Base-by-base conservation (phyloP, 2,113 vertebrate species). In the Sarotherodon lohbergeri region DNA sequence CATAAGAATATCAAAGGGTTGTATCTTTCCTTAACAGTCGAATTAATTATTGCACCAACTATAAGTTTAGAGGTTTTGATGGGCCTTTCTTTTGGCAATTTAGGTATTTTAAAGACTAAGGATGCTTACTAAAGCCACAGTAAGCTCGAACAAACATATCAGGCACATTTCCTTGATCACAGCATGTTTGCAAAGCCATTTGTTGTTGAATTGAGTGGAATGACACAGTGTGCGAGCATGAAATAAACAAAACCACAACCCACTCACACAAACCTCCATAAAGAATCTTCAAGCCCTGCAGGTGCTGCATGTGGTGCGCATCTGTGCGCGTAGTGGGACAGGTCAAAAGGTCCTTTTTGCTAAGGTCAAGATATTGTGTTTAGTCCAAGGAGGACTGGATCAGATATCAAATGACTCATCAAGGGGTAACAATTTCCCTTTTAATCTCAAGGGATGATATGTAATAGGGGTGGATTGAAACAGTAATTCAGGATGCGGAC, bases 361-460 rank as follows among this genome's bases (percentile, higher is more conserved):
- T 32, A 6, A 54, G 59, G 89, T 88, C 80, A 86, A 81, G 84
- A 79, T 83, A 90, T 88, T 52, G 24, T 68, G 55, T 89, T 90
- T 7, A 55, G 61, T 32, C 19, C 10, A 68, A 19, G 12, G 32
- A 48, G 17, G 43, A 32, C 12, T 24, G 27, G 9, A 32, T 84
- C 68, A 16, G 61, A 12, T 84, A 86, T 90, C 80, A 83, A 27
- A 50, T 59, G 81, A 89, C 81, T 48, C 82, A 46, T 78, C 22
- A 24, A 54, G 50, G 43, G 57, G 71, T 41, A 80, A 83, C 12
- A 29, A 55, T 61, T 24, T 32, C n/a, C 32, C 22, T 27, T 24
- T 78, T 48, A 55, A 36, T 88, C 57, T 57, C n/a, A 32, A n/a
- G 84, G 16, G 46, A 76, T 41, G 27, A n/a, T 10, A 54, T 11